phyloP scores from a whole-genome alignment of 2,113 vertebrate species.

The Gambusia holbrooki region DNA sequence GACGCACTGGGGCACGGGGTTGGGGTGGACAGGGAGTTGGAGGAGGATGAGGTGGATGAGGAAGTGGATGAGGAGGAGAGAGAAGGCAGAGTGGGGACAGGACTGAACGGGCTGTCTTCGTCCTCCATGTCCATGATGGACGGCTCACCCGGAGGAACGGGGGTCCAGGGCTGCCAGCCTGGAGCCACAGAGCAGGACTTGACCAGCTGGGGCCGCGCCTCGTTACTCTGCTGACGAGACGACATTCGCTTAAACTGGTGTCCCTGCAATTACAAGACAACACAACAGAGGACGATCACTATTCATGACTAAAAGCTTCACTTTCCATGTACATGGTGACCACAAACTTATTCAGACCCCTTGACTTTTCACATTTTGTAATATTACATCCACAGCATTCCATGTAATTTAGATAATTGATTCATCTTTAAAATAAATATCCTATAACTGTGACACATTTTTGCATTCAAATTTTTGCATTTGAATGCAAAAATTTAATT shows the following conservation, averaged over 20 bases:
- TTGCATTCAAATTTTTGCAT: too few relatives aligned
- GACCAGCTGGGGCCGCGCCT: constrained; percentile 65
- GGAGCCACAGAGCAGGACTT: constrained; percentile 80
- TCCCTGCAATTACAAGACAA: constrained; percentile 45
- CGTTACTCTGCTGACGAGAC: constrained; percentile 56
- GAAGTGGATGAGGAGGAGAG: constrained; percentile 73
- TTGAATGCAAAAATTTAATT: neutral
- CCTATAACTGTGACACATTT: too few relatives aligned
- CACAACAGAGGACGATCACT: neutral
- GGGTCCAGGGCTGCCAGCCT: constrained; percentile 85
- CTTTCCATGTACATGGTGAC: neutral
- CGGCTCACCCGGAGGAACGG: constrained; percentile 63
- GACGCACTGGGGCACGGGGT: constrained; percentile 24
- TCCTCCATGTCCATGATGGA: constrained; percentile 52
- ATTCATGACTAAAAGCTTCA: neutral
- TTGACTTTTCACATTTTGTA: neutral
- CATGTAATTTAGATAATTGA: neutral
- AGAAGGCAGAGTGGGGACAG: constrained; percentile 67
- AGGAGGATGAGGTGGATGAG: constrained; percentile 77
- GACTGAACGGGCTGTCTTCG: constrained; percentile 67
- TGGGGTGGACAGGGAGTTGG: constrained; percentile 68
- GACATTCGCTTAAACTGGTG: constrained; percentile 52
- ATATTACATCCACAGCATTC: neutral
- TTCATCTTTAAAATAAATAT: neutral
- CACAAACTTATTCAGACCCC: neutral